Base-by-base conservation (phyloP, 2,113 vertebrate genomes). In the Cinclus cinclus region DNA sequence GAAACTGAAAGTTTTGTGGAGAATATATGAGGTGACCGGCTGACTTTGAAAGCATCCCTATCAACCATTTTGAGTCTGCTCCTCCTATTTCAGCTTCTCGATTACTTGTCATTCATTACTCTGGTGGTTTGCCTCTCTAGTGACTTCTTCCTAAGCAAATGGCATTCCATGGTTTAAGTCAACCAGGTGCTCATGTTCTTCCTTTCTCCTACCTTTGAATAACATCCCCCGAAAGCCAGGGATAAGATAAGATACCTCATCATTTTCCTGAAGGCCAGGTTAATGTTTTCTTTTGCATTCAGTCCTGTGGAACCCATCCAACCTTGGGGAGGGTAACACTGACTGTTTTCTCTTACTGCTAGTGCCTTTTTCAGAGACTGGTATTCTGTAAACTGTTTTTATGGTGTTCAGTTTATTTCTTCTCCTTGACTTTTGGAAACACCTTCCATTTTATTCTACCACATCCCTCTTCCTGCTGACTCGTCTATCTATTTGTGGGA, bases 41-140 rank as follows among this genome's bases (percentile, higher is more conserved):
- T 77, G 77, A 78, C 69, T 93, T 62, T 94, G 90, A 94, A 96
- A 92, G 83, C 92, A 93, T 96, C 94, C 84, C 91, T 95, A 94
- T 97, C 94, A 96, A 89, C 44, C 70, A 90, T 81, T 95, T 90
- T 70, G 83, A 74, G 80, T 44, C 69, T 93, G 70, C 82, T 94
- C 15, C 69, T 95, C 83, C 92, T 92, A 60, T 95, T 97, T 95
- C 96, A 94, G 70, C n/a, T 62, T 96, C 59, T 94, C 64, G 0
- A 90, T 94, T 91, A 67, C 56, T 93, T 2, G 0, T 92, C 75
- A n/a, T 94, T 89, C 18, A 0, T 92, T 95, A 87, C 90, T 79
- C 91, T 84, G 31, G 83, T 90, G 92, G 75, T 92, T 94, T 94
- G 55, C 60, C 39, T 91, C 87, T 81, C 77, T 37, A 67, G 96